Conservation (phyloP, 1,140 invertebrate species). For the Pachyrhynchus sulphureomaculatus region DNA sequence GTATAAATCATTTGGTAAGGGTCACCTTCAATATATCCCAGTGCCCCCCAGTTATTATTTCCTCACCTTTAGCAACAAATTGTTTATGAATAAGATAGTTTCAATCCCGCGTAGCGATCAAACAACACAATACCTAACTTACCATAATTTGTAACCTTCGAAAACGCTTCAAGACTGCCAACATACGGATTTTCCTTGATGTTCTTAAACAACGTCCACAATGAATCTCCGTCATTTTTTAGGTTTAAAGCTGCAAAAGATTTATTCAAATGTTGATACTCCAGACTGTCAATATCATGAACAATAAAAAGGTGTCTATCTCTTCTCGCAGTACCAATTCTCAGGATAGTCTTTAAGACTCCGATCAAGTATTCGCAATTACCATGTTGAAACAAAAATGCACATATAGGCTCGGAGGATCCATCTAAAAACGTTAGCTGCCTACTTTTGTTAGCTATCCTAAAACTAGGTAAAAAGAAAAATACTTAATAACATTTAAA, state of each 20-base stretch:
- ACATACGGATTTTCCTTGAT: conserved; percentile 75
- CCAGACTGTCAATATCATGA: conserved; percentile 60
- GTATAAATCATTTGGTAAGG: no score
- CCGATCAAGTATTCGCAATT: conserved; percentile 79
- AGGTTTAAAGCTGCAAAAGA: conserved; percentile 85
- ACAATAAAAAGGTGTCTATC: conserved; percentile 73
- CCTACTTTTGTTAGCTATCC: conserved; percentile 65
- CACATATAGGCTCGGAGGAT: conserved; percentile 72
- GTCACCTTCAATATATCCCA: no score
- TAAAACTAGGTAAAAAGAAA: conserved; percentile 54
- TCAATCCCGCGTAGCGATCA: no score
- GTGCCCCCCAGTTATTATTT: no score
- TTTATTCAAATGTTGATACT: conserved; percentile 69
- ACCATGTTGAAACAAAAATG: conserved; percentile 83
- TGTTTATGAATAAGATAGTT: no score
- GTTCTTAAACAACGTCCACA: conserved; percentile 71
- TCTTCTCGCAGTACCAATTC: conserved; percentile 65
- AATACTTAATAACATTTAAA: not conserved
- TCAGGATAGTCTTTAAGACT: conserved; percentile 61
- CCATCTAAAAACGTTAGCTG: conserved; percentile 71
- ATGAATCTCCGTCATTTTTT: conserved; percentile 68
- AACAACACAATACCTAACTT: no score
- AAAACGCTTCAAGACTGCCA: conserved; percentile 79
- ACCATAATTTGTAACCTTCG: conserved; percentile 76
- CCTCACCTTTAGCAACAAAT: no score